A percentile compares a stretch with the other conserved stretches of the same genome.
Conservation (phyloP, 2,888 invertebrate genomes). For the Belgica antarctica region DNA sequence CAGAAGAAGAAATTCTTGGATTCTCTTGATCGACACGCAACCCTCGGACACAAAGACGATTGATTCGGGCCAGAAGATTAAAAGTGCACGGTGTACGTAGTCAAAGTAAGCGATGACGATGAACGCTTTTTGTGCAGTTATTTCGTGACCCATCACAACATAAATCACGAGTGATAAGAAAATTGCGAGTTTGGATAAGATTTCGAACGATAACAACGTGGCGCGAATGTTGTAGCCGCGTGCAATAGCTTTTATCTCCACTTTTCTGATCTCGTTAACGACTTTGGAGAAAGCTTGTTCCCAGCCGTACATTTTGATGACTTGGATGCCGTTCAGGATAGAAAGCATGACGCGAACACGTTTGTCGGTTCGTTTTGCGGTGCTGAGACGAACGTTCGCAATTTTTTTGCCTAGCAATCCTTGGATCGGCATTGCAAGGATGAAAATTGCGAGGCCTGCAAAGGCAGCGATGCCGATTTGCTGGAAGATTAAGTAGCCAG, state of each 20-base stretch:
- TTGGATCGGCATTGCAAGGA: background rate
- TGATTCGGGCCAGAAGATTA: constrained; percentile 57
- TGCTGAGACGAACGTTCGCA: background rate
- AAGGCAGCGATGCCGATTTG: background rate
- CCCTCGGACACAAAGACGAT: constrained; percentile 64
- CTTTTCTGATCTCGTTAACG: constrained; percentile 67
- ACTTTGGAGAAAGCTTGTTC: constrained; percentile 73
- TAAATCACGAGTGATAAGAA: constrained; percentile 61
- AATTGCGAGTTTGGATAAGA: constrained; percentile 59
- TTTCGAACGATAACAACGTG: constrained; percentile 55
- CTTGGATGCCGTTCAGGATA: constrained; percentile 65
- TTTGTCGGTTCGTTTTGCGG: background rate
- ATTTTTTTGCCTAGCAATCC: background rate
- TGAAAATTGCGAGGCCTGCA: background rate
- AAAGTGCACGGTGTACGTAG: constrained; percentile 60
- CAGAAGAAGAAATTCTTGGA: constrained; percentile 58
- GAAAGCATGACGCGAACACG: background rate
- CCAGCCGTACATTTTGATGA: constrained; percentile 87
- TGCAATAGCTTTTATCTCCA: constrained; percentile 64
- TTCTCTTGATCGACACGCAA: constrained; percentile 61
- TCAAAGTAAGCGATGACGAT: constrained; percentile 63
- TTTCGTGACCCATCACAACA: constrained; percentile 57
- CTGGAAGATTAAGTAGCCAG: background rate
- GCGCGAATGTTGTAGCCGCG: constrained; percentile 56
- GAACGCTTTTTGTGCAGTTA: constrained; percentile 64